phyloP scores from a whole-genome alignment of 2,113 vertebrate species.

The Microcebus tavaratra region DNA sequence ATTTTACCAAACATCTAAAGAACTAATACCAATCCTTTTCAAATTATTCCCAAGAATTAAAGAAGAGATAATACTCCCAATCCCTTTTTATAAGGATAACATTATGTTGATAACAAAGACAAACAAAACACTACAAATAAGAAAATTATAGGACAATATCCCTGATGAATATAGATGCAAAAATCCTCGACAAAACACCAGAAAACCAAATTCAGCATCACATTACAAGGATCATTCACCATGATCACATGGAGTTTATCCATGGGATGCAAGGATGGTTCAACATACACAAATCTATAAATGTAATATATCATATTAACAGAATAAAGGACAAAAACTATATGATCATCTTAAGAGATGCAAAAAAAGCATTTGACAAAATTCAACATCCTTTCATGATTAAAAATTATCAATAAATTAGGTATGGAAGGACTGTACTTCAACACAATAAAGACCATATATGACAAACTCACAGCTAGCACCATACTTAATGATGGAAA shows the following conservation, averaged over 20 bases:
- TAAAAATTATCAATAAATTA: not conserved
- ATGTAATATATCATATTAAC: not conserved
- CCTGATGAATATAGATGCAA: not conserved
- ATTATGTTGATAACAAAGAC: not conserved
- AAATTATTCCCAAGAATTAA: not conserved
- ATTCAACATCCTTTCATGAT: not conserved
- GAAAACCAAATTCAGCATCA: not conserved
- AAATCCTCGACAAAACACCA: not conserved
- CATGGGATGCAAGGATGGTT: not conserved
- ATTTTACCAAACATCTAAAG: not conserved
- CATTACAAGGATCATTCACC: not conserved
- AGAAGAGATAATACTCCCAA: not conserved
- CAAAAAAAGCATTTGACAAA: not conserved
- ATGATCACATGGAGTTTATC: not conserved
- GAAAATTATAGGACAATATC: not conserved
- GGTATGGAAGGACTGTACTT: not conserved
- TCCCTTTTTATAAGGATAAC: not conserved
- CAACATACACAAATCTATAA: not conserved
- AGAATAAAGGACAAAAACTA: not conserved
- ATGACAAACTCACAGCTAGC: not conserved
- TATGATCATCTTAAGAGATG: not conserved
- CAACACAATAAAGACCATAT: not conserved
- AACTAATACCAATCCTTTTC: not conserved
- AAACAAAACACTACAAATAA: not conserved
- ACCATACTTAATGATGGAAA: not conserved